Evolutionary conservation across 2,797 vertebrate species (phyloP), one percentile per base, ranked within the genome.

Genomic region (Loriculus beryllinus): DNA sequence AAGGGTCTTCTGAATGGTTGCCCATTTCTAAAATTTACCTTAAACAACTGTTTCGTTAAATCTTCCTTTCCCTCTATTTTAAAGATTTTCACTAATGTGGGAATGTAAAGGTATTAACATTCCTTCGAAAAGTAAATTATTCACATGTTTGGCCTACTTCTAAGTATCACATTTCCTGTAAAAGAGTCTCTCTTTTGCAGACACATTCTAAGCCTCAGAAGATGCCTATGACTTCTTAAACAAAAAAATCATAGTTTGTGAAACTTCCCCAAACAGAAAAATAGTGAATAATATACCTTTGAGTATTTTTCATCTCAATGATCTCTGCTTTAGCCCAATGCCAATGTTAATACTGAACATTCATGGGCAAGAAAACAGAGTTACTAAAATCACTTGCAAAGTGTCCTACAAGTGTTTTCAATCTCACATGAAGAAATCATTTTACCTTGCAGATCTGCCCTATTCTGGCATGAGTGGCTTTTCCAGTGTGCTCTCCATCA

Each of bases 401-500:
- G 14, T 2, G 0, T 23, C 20, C 54, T 51, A 28, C 10, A 52
- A 45, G 28, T 14, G 14, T 33, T 79, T 76, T 74, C 14, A 67
- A 14, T 22, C 33, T 78, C 29, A 74, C 7, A 47, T 0, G 2
- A 85, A 31, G 52, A 54, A 47, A 22, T 12, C 37, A 20, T 14
- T 94, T 93, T 97, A 99, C 99, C 98, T 99, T 99, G 97, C 99
- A 99, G 91, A 99, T 98, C 97, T 99, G 99, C 89, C 99, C 99
- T 70, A 99, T 99, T 85, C 99, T 98, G 96, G 99, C 99, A 3
- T 99, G 98, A 33, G 99, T 99, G 70, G 99, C 99, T 97, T 99
- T 99, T 95, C 99, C 99, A 33, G 98, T 98, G 91, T 99, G 99
- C 86, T 99, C 99, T 76, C 99, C 99, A 78, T 99, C 99, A 71